Base-by-base conservation (phyloP, 2,113 vertebrate genomes). In the Lepisosteus osseus region DNA sequence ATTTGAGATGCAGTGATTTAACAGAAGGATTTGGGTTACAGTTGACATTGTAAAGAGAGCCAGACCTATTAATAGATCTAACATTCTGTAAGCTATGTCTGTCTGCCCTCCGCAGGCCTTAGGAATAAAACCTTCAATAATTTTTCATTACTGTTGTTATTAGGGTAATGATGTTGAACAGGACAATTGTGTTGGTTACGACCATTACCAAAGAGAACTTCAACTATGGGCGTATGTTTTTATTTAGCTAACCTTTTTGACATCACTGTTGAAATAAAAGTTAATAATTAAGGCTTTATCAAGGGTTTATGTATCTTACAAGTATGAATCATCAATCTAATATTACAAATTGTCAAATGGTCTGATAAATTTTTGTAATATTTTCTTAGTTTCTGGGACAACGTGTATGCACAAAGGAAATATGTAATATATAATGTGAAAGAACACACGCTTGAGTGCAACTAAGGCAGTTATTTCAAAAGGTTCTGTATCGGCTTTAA, bases 21-120 rank as follows among this genome's bases (percentile, higher is more conserved):
- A 91, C 92, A 92, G 89, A 94, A 79, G 91, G 92, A 89, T 93
- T 97, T 92, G 56, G 82, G 89, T 98, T 99, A 93, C 95, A 94
- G 92, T 91, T 93, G 92, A 95, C 92, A 93, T 88, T 93, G 93
- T 90, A 90, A 87, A 85, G 84, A 82, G 82, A 93, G 90, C 92
- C 90, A 91, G 84, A 62, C 69, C 93, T 98, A 97, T 95, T 93
- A 96, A 97, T 99, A 98, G 92, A 79, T 77, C 73, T 65, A 71
- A 75, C 86, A 90, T 85, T 84, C 88, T 92, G 87, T 79, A 54
- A 96, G 86, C 85, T 94, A 95, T 95, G 89, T 86, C 89, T 75
- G 84, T 84, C 87, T 85, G 76, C 77, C 44, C 69, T 86, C 77
- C 80, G 78, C 83, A 81, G 78, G 77, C 77, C 29, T 86, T 84